Conservation (phyloP, 2,797 vertebrate species). For the Pteronotus mesoamericanus region DNA sequence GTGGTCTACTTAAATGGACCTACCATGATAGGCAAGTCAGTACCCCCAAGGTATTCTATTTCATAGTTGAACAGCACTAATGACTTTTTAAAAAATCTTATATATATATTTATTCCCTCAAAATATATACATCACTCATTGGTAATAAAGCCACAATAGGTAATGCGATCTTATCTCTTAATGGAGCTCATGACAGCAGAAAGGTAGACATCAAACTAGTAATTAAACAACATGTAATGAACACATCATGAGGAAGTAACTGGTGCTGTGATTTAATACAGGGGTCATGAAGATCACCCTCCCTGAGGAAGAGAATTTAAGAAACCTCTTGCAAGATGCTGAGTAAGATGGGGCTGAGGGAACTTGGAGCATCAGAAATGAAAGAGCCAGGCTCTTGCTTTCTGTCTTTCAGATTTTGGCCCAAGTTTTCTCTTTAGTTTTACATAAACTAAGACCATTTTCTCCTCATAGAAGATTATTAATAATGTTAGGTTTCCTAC, state of each 20-base stretch:
- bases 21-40: not conserved
- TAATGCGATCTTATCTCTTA: not conserved
- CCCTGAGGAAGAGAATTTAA: not conserved
- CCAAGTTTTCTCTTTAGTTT: not conserved
- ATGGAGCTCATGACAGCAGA: not conserved
- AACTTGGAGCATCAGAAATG: not conserved
- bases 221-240: not conserved
- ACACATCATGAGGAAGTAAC: not conserved
- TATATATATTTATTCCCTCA: not conserved
- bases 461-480: not conserved
- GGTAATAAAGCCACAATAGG: not conserved
- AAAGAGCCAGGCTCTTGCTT: not conserved
- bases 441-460: not conserved
- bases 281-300: not conserved
- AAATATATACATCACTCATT: not conserved
- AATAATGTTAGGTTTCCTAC: not conserved
- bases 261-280: not conserved
- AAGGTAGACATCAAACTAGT: not conserved
- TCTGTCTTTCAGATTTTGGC: not conserved
- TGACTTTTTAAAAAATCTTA: not conserved
- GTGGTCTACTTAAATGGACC: not conserved
- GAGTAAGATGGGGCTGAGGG: not conserved
- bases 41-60: not conserved
- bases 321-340: not conserved
- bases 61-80: not conserved